Percentiles rank a stretch among this genome's conserved stretches.
phyloP scores from a whole-genome alignment of 2,113 vertebrate genomes.

The Erpornis zantholeuca region DNA sequence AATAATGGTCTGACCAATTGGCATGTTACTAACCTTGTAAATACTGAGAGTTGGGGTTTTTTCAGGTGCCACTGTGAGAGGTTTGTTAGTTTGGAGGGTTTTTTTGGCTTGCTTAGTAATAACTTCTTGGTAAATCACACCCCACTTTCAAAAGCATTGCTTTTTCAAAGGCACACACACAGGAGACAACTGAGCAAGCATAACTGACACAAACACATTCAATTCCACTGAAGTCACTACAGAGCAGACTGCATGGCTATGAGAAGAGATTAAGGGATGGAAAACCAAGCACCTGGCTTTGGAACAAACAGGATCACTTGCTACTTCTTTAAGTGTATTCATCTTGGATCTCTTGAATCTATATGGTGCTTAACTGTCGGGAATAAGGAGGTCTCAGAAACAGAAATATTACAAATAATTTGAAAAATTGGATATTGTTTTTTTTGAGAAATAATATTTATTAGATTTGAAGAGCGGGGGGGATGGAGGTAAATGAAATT shows the following conservation, averaged over 20 bases:
- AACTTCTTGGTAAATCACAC: background rate
- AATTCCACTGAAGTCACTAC: background rate
- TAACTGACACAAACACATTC: background rate
- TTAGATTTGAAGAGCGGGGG: background rate
- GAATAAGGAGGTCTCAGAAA: background rate
- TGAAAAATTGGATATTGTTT: background rate
- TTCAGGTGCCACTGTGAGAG: background rate
- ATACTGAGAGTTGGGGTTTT: background rate
- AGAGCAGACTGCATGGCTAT: background rate
- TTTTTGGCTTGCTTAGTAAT: background rate
- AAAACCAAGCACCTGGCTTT: background rate
- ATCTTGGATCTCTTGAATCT: background rate
- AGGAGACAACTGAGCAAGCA: background rate
- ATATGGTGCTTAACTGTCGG: background rate
- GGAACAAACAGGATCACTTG: background rate
- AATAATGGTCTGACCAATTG: background rate
- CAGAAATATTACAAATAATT: rapidly evolving
- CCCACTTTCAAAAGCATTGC: background rate
- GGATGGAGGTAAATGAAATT: background rate
- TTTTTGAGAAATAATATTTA: background rate
- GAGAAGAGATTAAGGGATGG: background rate
- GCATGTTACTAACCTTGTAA: background rate
- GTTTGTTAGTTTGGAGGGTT: background rate
- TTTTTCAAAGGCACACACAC: background rate
- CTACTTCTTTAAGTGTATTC: background rate